Evolutionary conservation across 92 coral and sea anemone species (phyloP), one percentile per base, ranked within the genome.

Genomic region (Blastomussa wellsi): DNA sequence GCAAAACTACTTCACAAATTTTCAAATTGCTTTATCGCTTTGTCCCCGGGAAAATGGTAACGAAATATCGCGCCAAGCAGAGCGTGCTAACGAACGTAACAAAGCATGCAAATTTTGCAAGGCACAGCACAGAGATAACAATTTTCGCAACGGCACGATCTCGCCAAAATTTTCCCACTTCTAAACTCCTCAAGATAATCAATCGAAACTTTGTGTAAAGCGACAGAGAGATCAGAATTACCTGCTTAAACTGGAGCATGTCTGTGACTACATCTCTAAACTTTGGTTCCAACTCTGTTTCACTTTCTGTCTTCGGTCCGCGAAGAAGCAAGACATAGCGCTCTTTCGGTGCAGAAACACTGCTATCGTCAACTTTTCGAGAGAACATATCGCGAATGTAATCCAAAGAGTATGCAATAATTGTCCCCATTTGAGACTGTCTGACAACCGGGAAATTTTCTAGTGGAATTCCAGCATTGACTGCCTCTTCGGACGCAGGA

Each of bases 221-320:
- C 70, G 35, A 52, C 42, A 53, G n/a, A 31, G 24, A 47, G 26
- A 51, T 28, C 48, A 31, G 20, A 82, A 92, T 72, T 91, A 96
- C 99, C 99, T 96, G 99, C 83, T 93, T 91, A 66, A 96, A 89
- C 73, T 89, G 95, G 38, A 96, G 92, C 93, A 96, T 95, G 78
- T 96, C 99, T 29, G 98, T 93, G 22, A 96, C 94, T 28, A 96
- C 99, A 74, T 93, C 98, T 64, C 92, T 95, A 86, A 96, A 96
- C 72, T 86, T 86, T 37, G 94, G 93, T 72, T 96, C 98, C 9
- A 92, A 69, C 20, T 88, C 92, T 13, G 72, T 91, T 73, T 88
- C 87, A 37, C 88, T 83, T 55, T 81, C 92, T 7, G 88, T 89
- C 75, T 86, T 90, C 52, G 95, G 97, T 13, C 97, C 92, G 4